phyloP scores from a whole-genome alignment of 2,888 invertebrate genomes.

The Melanchra persicariae region DNA sequence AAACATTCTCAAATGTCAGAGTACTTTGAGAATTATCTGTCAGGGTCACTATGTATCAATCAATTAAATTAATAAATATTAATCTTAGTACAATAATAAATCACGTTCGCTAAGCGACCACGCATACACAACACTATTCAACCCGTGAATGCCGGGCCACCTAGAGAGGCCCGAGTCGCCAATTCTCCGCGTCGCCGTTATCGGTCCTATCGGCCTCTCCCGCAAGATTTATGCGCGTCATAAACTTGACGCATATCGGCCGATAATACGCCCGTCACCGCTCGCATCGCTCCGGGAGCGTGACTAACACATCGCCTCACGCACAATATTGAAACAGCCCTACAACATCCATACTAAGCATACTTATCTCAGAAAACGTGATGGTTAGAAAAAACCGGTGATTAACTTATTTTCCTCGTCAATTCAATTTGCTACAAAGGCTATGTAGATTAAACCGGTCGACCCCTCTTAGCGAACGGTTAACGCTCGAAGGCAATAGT shows the following conservation, averaged over 20 bases:
- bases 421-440: constrained; percentile 60
- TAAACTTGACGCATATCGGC: constrained; percentile 75
- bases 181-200: constrained; percentile 63
- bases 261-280: constrained; percentile 70
- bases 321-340: constrained; percentile 36
- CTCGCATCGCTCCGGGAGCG: constrained; percentile 55
- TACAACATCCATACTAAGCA: constrained; percentile 22
- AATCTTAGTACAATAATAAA: constrained; percentile 50
- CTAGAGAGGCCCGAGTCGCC: constrained; percentile 62
- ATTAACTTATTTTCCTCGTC: constrained; percentile 56
- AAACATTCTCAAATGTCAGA: constrained; percentile 15
- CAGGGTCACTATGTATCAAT: constrained; percentile 38
- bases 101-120: constrained; percentile 39
- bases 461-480: constrained; percentile 68
- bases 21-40: constrained; percentile 9
- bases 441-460: constrained; percentile 66
- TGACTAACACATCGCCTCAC: constrained; percentile 67
- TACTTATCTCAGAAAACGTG: constrained; percentile 37
- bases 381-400: constrained; percentile 39
- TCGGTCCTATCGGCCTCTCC: constrained; percentile 66
- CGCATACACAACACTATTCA: constrained; percentile 42
- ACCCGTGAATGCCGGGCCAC: constrained; percentile 66
- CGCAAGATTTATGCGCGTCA: constrained; percentile 77
- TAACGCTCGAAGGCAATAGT: constrained; percentile 69
- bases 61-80: constrained; percentile 52